Evolutionary conservation across 2,797 vertebrate genomes (phyloP).

Genomic region (Silurus lanzhouensis): DNA sequence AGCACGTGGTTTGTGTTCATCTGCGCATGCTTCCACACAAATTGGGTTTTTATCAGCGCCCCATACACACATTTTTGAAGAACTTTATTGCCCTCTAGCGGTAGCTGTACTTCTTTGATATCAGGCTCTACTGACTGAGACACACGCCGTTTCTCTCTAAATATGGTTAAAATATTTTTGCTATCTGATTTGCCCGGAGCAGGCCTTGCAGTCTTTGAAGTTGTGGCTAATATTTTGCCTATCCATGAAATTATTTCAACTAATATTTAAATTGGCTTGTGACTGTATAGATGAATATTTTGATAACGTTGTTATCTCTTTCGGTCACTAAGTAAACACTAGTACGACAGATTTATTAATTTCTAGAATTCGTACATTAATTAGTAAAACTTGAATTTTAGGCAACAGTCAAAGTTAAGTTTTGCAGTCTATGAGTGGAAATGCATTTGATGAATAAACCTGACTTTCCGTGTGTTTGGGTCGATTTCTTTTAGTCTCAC

Average conservation of each 20-base stretch:
- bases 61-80: slow-evolving; percentile 50
- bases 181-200: background rate
- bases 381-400: background rate
- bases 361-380: background rate
- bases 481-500: slow-evolving; percentile 69
- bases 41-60: background rate
- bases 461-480: slow-evolving; percentile 73
- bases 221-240: background rate
- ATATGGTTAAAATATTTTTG: background rate
- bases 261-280: background rate
- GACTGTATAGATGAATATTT: background rate
- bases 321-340: background rate
- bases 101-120: slow-evolving; percentile 24
- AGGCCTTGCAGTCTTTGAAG: background rate
- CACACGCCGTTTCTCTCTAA: background rate
- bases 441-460: slow-evolving; percentile 73
- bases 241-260: background rate
- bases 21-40: slow-evolving; percentile 1
- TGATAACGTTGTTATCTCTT: background rate
- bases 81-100: slow-evolving; percentile 78
- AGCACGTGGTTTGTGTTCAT: slow-evolving; percentile 10
- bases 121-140: background rate
- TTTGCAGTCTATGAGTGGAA: slow-evolving; percentile 60
- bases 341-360: background rate
- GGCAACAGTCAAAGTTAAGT: slow-evolving; percentile 65